These are phyloP conservation scores for Alauda arvensis DNA, from an alignment of 2,797 vertebrate genomes.

Conservation along the genomic window DNA sequence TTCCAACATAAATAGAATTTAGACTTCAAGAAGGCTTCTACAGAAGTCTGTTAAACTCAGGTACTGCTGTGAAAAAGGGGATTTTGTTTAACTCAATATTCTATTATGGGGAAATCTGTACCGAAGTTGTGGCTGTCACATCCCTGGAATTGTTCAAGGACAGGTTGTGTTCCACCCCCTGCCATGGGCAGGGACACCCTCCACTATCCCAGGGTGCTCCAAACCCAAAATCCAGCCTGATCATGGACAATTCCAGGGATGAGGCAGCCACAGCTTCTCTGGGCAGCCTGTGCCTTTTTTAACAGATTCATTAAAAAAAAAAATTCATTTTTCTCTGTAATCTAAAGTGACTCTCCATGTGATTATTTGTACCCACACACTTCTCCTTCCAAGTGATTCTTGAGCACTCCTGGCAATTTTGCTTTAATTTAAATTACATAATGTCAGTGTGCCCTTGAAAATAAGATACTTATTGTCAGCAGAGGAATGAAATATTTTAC, in stretches of 20 bases:
- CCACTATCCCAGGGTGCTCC: background rate
- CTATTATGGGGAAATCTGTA: background rate
- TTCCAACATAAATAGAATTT: background rate
- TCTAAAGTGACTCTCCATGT: background rate
- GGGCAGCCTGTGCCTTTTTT: background rate
- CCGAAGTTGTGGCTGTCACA: background rate
- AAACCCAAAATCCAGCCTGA: background rate
- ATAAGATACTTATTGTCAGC: background rate
- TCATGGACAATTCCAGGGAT: background rate
- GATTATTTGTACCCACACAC: background rate
- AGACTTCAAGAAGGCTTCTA: background rate
- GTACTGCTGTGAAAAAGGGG: background rate
- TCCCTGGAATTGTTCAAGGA: background rate
- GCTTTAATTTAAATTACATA: conserved; percentile 24
- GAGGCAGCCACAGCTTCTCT: background rate
- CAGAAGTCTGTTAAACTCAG: background rate
- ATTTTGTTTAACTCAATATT: background rate
- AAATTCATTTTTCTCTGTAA: background rate
- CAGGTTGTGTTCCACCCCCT: background rate
- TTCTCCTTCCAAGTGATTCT: background rate
- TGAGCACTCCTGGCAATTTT: conserved; percentile 4
- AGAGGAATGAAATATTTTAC: conserved; percentile 10
- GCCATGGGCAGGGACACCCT: background rate
- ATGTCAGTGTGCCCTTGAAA: background rate
- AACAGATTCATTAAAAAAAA: background rate